Evolutionary conservation across 2,888 invertebrate genomes (phyloP).

Genomic region (Parapristionchus giblindavisi): DNA sequence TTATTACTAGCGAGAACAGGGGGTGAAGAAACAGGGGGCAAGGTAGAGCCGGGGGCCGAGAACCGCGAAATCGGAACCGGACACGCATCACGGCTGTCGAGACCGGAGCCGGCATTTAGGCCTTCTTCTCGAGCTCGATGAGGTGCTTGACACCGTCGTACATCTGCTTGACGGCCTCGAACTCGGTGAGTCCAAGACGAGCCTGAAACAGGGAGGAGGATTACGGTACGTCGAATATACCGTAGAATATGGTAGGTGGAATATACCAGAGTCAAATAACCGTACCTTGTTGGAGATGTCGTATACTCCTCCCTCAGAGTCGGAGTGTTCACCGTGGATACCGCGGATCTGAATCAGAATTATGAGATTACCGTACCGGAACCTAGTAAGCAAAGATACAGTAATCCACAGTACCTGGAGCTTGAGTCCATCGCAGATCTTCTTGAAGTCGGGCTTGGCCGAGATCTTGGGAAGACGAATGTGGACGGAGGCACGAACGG

Average conservation of each 20-base stretch:
- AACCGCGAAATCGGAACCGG: neutral
- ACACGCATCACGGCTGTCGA: no score
- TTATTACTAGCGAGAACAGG: slow-evolving; percentile 28
- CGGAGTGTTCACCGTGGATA: slow-evolving; percentile 94
- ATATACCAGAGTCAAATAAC: neutral
- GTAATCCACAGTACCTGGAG: no score
- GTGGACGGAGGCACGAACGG: slow-evolving; percentile 87
- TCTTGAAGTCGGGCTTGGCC: slow-evolving; percentile 73
- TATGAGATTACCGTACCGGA: neutral
- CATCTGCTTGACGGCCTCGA: slow-evolving; percentile 79
- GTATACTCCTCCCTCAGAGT: slow-evolving; percentile 90
- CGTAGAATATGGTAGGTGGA: neutral
- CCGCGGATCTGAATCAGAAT: slow-evolving; percentile 76
- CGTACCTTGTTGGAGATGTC: slow-evolving; percentile 79
- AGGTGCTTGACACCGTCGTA: slow-evolving; percentile 78
- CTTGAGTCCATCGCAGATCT: slow-evolving; percentile 83
- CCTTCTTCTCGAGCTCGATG: slow-evolving; percentile 68
- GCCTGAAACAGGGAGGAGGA: slow-evolving; percentile 73
- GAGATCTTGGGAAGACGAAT: slow-evolving; percentile 80
- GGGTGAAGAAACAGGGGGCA: neutral
- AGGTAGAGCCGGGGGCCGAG: slow-evolving; percentile 5
- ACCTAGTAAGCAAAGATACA: neutral
- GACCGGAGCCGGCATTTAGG: slow-evolving; percentile 41
- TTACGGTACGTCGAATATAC: neutral
- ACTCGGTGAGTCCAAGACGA: slow-evolving; percentile 81